Percentiles rank a stretch among this genome's conserved stretches.
Conservation (phyloP, 2,113 vertebrate species). For the Fulica atra region DNA sequence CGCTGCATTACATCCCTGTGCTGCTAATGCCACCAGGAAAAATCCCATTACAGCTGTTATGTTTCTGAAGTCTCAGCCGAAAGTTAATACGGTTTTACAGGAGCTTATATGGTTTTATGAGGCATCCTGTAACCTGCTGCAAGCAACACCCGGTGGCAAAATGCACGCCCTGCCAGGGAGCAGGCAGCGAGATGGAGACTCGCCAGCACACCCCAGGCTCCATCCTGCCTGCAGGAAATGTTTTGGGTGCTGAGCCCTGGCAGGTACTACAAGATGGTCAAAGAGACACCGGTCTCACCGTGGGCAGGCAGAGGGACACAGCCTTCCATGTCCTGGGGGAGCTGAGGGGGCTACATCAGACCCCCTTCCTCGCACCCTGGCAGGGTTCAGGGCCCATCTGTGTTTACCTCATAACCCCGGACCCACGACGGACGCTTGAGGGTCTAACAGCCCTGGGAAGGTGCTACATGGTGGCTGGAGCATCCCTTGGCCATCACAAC, state of each 20-base stretch:
- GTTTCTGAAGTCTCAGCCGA: background rate
- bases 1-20: background rate
- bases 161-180: background rate
- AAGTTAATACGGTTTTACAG: background rate
- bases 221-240: background rate
- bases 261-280: background rate
- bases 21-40: background rate
- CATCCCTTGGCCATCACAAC: background rate
- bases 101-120: background rate
- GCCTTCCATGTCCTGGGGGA: no score
- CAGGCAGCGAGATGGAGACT: background rate
- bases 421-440: no score
- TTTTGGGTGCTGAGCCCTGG: background rate
- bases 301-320: no score
- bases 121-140: background rate
- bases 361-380: no score
- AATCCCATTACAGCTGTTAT: background rate
- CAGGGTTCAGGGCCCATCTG: no score
- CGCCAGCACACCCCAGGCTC: rapidly evolving
- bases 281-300: background rate
- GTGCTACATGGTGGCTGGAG: background rate
- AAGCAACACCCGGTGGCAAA: background rate
- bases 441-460: background rate
- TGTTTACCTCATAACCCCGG: no score
- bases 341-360: no score